phyloP scores from a whole-genome alignment of 2,888 invertebrate species.

The Biston betularia region DNA sequence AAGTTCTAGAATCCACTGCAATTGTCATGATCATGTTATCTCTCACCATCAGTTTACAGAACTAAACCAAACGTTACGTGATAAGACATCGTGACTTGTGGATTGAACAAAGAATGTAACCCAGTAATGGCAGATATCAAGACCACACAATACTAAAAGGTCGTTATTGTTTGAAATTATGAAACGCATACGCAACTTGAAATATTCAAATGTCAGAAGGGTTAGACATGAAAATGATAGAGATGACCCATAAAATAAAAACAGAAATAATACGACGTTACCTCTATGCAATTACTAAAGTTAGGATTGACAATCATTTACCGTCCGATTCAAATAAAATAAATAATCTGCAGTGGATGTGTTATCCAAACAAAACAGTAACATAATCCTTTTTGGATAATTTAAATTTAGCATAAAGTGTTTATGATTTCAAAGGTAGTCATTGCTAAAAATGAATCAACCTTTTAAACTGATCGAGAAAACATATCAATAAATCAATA shows the following conservation, averaged over 20 bases:
- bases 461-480: slow-evolving; percentile 7
- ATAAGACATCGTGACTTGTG: slow-evolving; percentile 9
- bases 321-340: too few species aligned
- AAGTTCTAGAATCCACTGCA: too few species aligned
- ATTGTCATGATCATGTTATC: too few species aligned
- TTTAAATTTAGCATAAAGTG: too few species aligned
- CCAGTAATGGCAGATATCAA: slow-evolving; percentile 43
- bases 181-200: slow-evolving; percentile 44
- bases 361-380: too few species aligned
- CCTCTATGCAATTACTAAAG: too few species aligned
- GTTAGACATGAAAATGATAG: slow-evolving; percentile 6
- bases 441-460: neutral
- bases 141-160: slow-evolving; percentile 54
- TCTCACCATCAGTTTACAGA: neutral
- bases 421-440: neutral
- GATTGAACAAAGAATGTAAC: slow-evolving; percentile 37
- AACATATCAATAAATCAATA: slow-evolving; percentile 39
- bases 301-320: too few species aligned
- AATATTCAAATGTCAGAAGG: slow-evolving; percentile 25
- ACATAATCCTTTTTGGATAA: too few species aligned
- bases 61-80: slow-evolving; percentile 7
- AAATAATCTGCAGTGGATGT: too few species aligned
- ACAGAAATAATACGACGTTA: neutral
- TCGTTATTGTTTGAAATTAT: slow-evolving; percentile 50
- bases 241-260: neutral